Evolutionary conservation across 2,797 vertebrate genomes (phyloP), one percentile per base, ranked within the genome.

Genomic region (Tinamus major): DNA sequence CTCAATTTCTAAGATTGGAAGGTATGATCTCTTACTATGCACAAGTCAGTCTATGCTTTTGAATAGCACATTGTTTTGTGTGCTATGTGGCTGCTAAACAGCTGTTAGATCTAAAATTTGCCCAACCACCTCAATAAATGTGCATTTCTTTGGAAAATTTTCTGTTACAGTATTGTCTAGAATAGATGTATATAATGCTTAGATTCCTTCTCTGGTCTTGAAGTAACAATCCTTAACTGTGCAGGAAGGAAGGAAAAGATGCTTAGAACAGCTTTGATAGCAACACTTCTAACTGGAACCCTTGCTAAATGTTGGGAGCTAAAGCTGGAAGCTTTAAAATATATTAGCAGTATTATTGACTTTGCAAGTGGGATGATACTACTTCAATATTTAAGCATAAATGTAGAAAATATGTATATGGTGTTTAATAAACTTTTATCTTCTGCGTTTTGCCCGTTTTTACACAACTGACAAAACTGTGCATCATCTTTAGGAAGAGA

Each of bases 401-500:
- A 59, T n/a, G 9, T 51, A 42, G 68, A 77, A 27, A 10, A 48
- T 35, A 18, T 0, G 14, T 3, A 4, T 49, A 49, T 3, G 35
- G 31, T 39, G 10, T 35, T 70, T 71, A 79, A 0, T 33, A 41
- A 71, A n/a, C 53, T 31, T 81, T 74, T 3, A 18, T 6, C 19
- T 8, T 63, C 24, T 51, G 26, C 64, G 41, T 84, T 81, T 78
- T 86, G 19, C 15, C 31, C 81, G 9, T 62, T 58, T 89, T 70
- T 46, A 8, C 79, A 94, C 75, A 63, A 79, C 86, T 94, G 84
- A 29, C 94, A 81, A 79, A 95, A 72, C 80, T 74, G 70, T 63
- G 59, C 89, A 91, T 94, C 80, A 85, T 65, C 95, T 95, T 90
- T 95, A 76, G 92, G 95, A 83, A 81, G 59, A 82, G 75, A 91